Base-by-base conservation (phyloP, 1,140 invertebrate genomes). In the Brachionus calyciflorus region DNA sequence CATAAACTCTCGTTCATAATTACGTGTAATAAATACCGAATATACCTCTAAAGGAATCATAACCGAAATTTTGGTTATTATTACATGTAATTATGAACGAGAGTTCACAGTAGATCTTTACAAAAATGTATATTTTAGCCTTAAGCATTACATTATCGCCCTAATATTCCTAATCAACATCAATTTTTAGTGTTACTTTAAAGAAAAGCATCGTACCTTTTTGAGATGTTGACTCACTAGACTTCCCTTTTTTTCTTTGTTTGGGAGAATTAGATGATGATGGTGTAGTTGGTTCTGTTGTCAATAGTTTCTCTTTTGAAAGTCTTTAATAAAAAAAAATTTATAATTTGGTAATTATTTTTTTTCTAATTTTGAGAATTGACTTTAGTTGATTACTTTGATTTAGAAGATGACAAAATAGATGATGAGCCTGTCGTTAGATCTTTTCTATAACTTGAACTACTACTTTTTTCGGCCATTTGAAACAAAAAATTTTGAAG, bases 401-500 rank as follows among this genome's bases (percentile, higher is more conserved):
- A 26, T 28, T 65, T 65, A n/a, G n/a, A n/a, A n/a, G n/a, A n/a
- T n/a, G n/a, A n/a, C n/a, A n/a, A n/a, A n/a, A n/a, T n/a, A n/a
- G 60, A 24, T 24, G 60, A 65, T 44, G 24, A 44, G 55, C 55
- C 37, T 60, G 55, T 37, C 9, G 55, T 19, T 37, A 60, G 19
- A 60, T 60, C 55, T 0, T 28, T 37, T 41, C 44, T 65, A 10
- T 30, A 37, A 44, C 60, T 65, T 44, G 60, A 44, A 65, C 24
- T 44, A 65, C 24, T 44, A 14, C 37, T 37, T 65, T 44, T 65
- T 26, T 65, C 60, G 40, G 60, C 60, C 60, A 65, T 65, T 41
- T 65, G 44, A 65, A 37, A 65, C 41, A 37, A 30, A 65, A 65
- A 44, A 44, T n/a, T n/a, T n/a, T n/a, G n/a, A n/a, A n/a, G n/a